These are phyloP conservation scores for Metallyticus violacea DNA, from an alignment of 2,888 invertebrate genomes.

Conservation along the genomic window DNA sequence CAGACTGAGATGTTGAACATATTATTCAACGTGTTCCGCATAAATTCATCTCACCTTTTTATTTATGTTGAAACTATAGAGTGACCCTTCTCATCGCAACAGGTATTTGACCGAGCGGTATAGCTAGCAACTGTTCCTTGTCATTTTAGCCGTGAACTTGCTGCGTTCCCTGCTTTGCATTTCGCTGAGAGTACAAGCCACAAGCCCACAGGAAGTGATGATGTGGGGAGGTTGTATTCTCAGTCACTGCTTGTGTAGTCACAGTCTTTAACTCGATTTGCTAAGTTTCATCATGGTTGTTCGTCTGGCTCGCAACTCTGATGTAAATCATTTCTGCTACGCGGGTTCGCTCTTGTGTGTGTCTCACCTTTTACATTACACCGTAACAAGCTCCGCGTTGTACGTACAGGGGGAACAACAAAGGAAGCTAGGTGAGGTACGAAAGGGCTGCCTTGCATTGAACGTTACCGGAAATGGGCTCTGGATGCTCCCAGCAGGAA, in stretches of 20 bases:
- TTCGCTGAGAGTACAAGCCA: neutral
- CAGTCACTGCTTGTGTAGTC: too few relatives aligned
- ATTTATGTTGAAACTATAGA: too few relatives aligned
- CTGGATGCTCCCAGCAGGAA: neutral
- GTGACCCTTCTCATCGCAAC: too few relatives aligned
- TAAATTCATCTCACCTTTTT: too few relatives aligned
- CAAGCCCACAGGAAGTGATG: neutral
- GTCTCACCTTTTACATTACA: neutral
- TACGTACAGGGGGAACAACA: neutral
- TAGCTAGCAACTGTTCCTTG: neutral
- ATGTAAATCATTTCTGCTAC: neutral
- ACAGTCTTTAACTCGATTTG: neutral
- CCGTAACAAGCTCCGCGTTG: neutral
- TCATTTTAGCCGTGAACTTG: neutral
- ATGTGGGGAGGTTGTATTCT: neutral
- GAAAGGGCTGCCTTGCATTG: too few relatives aligned
- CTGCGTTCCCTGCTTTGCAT: neutral
- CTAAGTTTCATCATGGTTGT: neutral
- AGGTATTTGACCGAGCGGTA: too few relatives aligned
- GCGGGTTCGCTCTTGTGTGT: neutral
- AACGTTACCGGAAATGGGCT: neutral
- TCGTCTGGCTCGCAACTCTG: neutral
- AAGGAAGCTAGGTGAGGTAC: neutral
- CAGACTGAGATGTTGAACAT: too few relatives aligned
- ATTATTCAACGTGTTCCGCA: too few relatives aligned